Conservation (phyloP, 2,113 vertebrate genomes). For the Onychorhynchus coronatus region DNA sequence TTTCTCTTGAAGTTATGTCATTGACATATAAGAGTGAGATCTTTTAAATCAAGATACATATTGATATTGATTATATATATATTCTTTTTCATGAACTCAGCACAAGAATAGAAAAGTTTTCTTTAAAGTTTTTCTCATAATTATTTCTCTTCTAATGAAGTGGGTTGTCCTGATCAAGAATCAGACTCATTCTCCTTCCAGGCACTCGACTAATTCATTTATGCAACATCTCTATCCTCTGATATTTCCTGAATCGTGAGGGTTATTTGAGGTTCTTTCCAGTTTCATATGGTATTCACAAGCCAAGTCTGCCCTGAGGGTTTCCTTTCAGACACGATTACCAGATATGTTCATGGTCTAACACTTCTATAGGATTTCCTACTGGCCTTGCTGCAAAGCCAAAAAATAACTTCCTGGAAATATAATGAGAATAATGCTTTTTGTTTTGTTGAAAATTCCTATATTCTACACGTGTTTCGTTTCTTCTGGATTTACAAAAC, state of each 20-base stretch:
- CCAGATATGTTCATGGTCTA: not conserved
- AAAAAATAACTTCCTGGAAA: constrained; percentile 12
- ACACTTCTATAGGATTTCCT: constrained; percentile 23
- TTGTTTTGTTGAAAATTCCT: not conserved
- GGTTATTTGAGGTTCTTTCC: constrained; percentile 24
- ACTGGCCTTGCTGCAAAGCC: not conserved
- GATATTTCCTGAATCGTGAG: constrained; percentile 6
- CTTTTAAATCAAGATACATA: not conserved
- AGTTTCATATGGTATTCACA: not conserved
- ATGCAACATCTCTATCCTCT: constrained; percentile 24
- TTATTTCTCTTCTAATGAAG: not conserved
- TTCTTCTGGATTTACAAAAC: not conserved
- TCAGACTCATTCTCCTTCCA: not conserved
- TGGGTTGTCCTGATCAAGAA: not conserved
- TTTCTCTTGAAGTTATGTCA: not conserved
- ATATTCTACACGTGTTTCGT: not conserved
- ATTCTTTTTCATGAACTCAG: not conserved
- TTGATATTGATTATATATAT: not conserved
- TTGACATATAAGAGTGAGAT: not conserved
- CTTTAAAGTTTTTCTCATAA: not conserved
- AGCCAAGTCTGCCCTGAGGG: not conserved
- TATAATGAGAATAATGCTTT: not conserved
- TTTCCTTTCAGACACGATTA: constrained; percentile 19
- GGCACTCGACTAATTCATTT: not conserved
- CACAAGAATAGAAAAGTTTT: not conserved